Percentiles rank a stretch among this genome's conserved stretches.
Conservation (phyloP, 2,888 invertebrate genomes). For the Platycnemis pennipes region DNA sequence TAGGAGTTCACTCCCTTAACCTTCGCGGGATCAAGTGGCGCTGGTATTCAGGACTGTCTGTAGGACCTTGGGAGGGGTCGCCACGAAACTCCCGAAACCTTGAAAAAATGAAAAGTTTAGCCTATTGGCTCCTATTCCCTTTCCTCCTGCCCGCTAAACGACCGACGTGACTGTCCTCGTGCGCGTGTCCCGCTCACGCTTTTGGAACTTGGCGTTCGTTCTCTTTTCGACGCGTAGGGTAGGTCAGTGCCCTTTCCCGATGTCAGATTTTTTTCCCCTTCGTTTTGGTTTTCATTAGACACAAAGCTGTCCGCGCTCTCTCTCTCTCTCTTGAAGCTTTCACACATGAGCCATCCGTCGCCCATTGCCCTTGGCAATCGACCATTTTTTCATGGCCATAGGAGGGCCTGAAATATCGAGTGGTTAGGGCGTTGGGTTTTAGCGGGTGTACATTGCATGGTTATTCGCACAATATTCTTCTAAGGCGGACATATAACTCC, state of each 20-base stretch:
- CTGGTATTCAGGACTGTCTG: not conserved
- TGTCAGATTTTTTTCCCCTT: not conserved
- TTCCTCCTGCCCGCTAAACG: not conserved
- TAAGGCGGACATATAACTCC: too few species aligned
- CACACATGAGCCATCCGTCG: not conserved
- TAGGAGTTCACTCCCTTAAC: not conserved
- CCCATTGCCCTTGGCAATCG: not conserved
- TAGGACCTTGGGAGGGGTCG: slow-evolving; percentile 24
- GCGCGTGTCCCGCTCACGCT: not conserved
- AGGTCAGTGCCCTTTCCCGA: slow-evolving; percentile 52
- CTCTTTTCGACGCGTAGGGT: slow-evolving; percentile 59
- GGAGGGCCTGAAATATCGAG: not conserved
- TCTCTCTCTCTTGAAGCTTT: not conserved
- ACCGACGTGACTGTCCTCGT: not conserved
- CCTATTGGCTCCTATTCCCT: slow-evolving; percentile 4
- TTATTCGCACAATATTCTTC: too few species aligned
- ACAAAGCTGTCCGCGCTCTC: not conserved
- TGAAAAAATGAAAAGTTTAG: not conserved
- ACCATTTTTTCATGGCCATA: not conserved
- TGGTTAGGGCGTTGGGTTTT: too few species aligned
- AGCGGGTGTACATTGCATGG: too few species aligned
- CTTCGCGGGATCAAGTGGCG: slow-evolving; percentile 30
- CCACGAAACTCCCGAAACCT: slow-evolving; percentile 12
- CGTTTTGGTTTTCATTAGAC: slow-evolving; percentile 59
- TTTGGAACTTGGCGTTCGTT: slow-evolving; percentile 45